phyloP scores from a whole-genome alignment of 2,113 vertebrate genomes.

The Solenodon paradoxus region DNA sequence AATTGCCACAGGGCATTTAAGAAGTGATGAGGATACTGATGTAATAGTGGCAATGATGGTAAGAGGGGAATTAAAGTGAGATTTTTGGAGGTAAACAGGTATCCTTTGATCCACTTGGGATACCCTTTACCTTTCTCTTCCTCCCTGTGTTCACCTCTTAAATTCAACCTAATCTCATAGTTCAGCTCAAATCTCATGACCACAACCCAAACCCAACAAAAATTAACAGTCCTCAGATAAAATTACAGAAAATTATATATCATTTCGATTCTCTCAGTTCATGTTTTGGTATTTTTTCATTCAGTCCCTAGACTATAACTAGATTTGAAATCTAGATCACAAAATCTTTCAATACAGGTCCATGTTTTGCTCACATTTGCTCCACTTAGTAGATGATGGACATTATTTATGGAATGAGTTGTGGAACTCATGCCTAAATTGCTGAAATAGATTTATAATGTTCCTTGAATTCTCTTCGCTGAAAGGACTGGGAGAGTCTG shows the following conservation, averaged over 20 bases:
- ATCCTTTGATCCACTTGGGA: not conserved
- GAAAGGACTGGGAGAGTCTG: not conserved
- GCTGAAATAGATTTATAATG: not conserved
- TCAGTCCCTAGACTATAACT: not conserved
- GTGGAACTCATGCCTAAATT: not conserved
- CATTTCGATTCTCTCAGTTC: not conserved
- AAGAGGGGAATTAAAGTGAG: not conserved
- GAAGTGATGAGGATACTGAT: not conserved
- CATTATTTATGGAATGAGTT: constrained; percentile 5
- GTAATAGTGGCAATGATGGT: not conserved
- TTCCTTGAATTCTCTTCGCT: not conserved
- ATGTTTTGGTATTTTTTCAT: not conserved
- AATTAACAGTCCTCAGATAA: not conserved
- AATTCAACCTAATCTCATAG: not conserved
- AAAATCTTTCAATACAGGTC: not conserved
- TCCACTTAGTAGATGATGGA: not conserved
- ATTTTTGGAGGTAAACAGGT: not conserved
- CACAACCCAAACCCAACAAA: not conserved
- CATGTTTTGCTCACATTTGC: not conserved
- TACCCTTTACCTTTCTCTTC: not conserved
- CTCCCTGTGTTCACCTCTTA: not conserved
- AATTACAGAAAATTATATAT: not conserved
- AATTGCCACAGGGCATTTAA: not conserved
- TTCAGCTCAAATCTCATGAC: not conserved
- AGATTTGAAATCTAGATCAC: not conserved